Percentiles rank a stretch among this genome's conserved stretches.
Evolutionary conservation across 2,797 vertebrate species (phyloP).

Genomic region (Antrozous pallidus): DNA sequence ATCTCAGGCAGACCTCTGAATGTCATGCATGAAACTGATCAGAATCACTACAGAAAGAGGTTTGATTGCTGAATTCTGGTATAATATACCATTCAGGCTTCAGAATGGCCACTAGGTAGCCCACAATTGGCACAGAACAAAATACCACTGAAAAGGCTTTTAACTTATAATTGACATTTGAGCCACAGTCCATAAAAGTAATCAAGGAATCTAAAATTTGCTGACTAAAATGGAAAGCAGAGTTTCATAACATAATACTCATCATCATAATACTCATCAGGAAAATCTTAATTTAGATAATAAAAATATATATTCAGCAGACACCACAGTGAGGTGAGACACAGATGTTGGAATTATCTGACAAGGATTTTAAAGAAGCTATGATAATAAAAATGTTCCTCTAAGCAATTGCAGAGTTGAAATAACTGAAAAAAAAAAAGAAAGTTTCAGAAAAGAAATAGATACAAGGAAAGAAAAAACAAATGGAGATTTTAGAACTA

Average conservation of each 20-base stretch:
- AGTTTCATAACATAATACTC: neutral
- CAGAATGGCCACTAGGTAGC: neutral
- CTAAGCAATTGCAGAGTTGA: neutral
- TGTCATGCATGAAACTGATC: neutral
- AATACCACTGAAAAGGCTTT: neutral
- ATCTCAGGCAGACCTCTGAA: neutral
- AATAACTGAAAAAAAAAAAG: constrained; percentile 11
- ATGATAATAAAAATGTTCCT: neutral
- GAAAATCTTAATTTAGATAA: constrained; percentile 34
- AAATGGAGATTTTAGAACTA: constrained; percentile 35
- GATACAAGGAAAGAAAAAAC: neutral
- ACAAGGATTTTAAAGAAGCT: constrained; percentile 46
- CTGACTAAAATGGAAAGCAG: constrained; percentile 13
- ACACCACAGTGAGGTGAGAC: neutral
- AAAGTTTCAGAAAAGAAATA: constrained; percentile 23
- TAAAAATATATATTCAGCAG: constrained; percentile 3
- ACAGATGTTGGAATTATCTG: constrained; percentile 38
- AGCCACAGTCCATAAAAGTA: neutral
- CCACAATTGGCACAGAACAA: neutral
- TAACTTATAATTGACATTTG: constrained; percentile 36
- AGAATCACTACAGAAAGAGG: neutral
- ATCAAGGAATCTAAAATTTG: neutral
- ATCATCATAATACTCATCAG: neutral
- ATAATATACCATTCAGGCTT: neutral
- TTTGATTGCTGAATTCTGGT: neutral